Evolutionary conservation across 23 tunicate genomes (phyloP), one percentile per base, ranked within the genome.

Genomic region (Corella eumyota): DNA sequence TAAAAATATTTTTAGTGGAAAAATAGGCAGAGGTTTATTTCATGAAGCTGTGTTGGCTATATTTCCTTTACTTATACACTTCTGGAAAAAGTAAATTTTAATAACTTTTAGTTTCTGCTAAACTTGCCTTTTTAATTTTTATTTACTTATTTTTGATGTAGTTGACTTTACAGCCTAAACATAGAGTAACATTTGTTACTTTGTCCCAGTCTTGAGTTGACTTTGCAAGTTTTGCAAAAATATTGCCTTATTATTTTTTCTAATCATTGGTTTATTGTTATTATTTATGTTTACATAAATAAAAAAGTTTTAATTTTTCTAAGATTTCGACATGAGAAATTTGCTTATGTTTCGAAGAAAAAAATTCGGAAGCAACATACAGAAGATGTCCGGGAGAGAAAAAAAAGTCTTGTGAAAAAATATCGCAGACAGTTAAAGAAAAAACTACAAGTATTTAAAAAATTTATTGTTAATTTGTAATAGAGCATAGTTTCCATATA

Each of bases 41-140:
- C 81, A 74, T 47, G 45, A 82, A 37, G 92, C 75, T 1, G 67
- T 77, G 21, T 7, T 82, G 33, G 21, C 26, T 0, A 50, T 67
- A 0, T 74, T 82, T 67, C 92, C 92, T 9, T 33, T 67, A 25
- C 50, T 82, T 19, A 50, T 82, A 50, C 56, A 58, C 55, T 82
- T 45, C 45, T 82, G 92, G 92, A 67, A 56, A 31, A 61, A 36
- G 92, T 82, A 54, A 45, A 54, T 45, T 35, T 52, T 9, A 17
- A 24, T 22, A 15, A n/a, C 15, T 0, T 31, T 64, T 64, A n/a
- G 57, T 51, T 7, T 7, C 11, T 51, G 57, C 6, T 51, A n/a
- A 6, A 6, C 11, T 51, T 51, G 23, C 22, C 20, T 51, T 6
- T 9, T 25, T 9, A n/a, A n/a, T 5, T 51, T 6, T n/a, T 19